Base-by-base conservation (phyloP, 2,888 invertebrate genomes). In the Aricia artaxerxes region DNA sequence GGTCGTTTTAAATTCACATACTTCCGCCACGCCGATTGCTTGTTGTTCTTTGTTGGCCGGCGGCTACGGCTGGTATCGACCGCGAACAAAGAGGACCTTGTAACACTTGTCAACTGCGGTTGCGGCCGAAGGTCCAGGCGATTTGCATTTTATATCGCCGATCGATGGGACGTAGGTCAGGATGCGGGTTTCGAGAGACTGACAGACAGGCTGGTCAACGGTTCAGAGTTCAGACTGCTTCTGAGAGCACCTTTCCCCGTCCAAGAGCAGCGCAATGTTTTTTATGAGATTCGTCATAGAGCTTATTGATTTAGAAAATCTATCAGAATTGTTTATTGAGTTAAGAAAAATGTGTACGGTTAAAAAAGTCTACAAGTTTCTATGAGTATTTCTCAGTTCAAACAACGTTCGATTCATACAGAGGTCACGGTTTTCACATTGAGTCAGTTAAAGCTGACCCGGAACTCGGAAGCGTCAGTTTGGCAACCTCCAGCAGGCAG, bases 21-120 rank as follows among this genome's bases (percentile, higher is more conserved):
- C 69, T 69, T 69, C 69, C 69, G 69, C 69, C 69, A 35, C 5
- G 69, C 69, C 69, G 35, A 69, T 38, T 69, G 69, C 35, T 35
- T 35, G 69, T 69, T 69, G 35, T 69, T 69, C 64, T 64, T 64
- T 64, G 64, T 64, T 60, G 60, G 64, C 64, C 11, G 69, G 5
- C 13, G 35, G 69, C 69, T n/a, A 1, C 53, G 49, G 35, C 53
- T 76, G 76, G 13, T 49, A 75, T 75, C 75, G 75, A 57, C 76
- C 53, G 76, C 76, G 76, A 57, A 80, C 80, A 79, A 79, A 78
- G 78, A 49, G 72, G 79, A 24, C 80, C 79, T 80, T 80, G 80
- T 80, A 81, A 81, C 79, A 78, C 79, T 80, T 80, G 79, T 49
- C 72, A 53, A 38, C 53, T 35, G 76, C 76, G 76, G 76, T 76